Percentiles rank a stretch among this genome's conserved stretches.
Evolutionary conservation across 1,140 invertebrate species (phyloP).

Genomic region (Polypedilum pembai): DNA sequence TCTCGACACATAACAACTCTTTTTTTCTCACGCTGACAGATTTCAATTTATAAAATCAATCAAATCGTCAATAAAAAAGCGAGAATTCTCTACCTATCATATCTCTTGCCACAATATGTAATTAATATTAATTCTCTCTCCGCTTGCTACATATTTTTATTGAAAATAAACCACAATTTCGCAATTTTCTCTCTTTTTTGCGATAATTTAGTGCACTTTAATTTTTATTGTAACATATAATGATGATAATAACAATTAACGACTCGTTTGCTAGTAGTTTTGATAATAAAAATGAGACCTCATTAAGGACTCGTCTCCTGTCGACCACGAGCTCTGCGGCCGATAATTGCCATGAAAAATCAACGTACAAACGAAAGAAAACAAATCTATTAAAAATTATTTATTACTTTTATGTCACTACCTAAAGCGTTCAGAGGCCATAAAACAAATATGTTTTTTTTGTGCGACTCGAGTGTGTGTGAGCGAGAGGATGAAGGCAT

Average conservation of each 20-base stretch:
- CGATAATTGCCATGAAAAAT: conserved; percentile 13
- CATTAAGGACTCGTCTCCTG: neutral
- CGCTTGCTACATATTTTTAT: too few relatives aligned
- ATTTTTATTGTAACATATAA: neutral
- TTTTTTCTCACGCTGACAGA: too few relatives aligned
- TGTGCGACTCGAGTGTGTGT: neutral
- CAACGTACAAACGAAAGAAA: neutral
- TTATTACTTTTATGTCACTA: conserved; percentile 4
- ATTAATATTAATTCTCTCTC: too few relatives aligned
- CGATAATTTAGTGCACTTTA: conserved; percentile 13
- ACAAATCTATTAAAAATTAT: conserved; percentile 20
- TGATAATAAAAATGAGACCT: neutral
- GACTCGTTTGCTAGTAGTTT: neutral
- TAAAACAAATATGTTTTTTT: conserved; percentile 12
- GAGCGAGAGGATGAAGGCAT: neutral
- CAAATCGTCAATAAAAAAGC: too few relatives aligned
- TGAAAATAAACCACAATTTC: too few relatives aligned
- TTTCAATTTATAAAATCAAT: too few relatives aligned
- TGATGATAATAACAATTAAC: conserved; percentile 19
- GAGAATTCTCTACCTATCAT: too few relatives aligned
- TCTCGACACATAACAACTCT: too few relatives aligned
- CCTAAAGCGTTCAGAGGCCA: conserved; percentile 10
- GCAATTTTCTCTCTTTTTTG: neutral
- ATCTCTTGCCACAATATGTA: too few relatives aligned
- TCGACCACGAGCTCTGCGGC: neutral